phyloP scores from a whole-genome alignment of 2,888 invertebrate species.

The Idaea aversata region DNA sequence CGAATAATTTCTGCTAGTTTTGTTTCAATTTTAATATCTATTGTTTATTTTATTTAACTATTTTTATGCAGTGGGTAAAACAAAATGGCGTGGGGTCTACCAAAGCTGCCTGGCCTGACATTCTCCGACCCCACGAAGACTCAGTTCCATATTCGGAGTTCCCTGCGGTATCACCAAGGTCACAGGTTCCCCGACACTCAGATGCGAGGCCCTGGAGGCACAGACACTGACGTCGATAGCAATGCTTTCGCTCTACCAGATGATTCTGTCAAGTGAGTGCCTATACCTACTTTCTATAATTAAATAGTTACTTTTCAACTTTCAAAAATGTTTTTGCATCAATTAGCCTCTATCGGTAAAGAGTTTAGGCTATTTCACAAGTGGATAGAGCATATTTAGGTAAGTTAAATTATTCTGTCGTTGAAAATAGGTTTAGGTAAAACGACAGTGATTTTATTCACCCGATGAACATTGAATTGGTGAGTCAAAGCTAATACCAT shows the following conservation, averaged over 20 bases:
- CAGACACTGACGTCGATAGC: conserved; percentile 81
- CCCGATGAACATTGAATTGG: neutral
- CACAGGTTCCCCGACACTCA: conserved; percentile 79
- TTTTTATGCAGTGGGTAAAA: neutral
- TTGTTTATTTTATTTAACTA: neutral
- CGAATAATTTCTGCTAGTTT: neutral
- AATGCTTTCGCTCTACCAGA: conserved; percentile 77
- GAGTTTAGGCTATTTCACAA: too few relatives aligned
- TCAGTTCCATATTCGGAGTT: conserved; percentile 81
- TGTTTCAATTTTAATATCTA: neutral
- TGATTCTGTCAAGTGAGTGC: conserved; percentile 75
- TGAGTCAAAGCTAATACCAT: neutral
- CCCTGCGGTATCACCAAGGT: conserved; percentile 84
- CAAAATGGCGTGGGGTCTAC: conserved; percentile 81
- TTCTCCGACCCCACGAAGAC: conserved; percentile 84
- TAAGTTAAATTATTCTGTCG: too few relatives aligned
- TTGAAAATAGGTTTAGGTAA: too few relatives aligned
- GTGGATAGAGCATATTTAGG: too few relatives aligned
- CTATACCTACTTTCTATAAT: neutral
- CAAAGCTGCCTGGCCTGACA: conserved; percentile 85
- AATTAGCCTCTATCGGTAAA: too few relatives aligned
- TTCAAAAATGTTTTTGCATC: too few relatives aligned
- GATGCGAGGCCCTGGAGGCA: conserved; percentile 80
- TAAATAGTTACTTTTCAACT: too few relatives aligned
- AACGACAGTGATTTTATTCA: neutral